Conservation (phyloP, 2,797 vertebrate genomes). For the Ctenosaura bakeri region DNA sequence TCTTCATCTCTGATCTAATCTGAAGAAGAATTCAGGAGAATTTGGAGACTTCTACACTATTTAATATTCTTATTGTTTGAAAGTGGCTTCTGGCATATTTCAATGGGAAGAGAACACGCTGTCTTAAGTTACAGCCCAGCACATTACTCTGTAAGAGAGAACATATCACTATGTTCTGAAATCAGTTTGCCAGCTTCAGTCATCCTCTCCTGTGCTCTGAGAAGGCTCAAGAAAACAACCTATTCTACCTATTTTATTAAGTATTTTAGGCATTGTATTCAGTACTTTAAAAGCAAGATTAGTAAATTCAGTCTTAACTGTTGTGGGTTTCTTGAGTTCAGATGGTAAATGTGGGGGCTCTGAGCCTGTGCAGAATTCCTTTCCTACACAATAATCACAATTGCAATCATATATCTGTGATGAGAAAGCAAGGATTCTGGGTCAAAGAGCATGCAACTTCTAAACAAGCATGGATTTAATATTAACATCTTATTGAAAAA, state of each 20-base stretch:
- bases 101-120: not conserved
- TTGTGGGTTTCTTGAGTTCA: too few relatives aligned
- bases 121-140: not conserved
- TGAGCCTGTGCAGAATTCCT: too few relatives aligned
- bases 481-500: too few relatives aligned
- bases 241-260: not conserved
- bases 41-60: not conserved
- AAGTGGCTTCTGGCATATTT: not conserved
- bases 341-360: too few relatives aligned
- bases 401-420: too few relatives aligned
- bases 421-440: too few relatives aligned
- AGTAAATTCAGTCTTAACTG: not conserved
- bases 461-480: too few relatives aligned
- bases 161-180: not conserved
- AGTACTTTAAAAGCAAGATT: not conserved
- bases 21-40: not conserved
- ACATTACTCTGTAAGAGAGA: not conserved
- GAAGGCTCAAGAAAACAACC: not conserved
- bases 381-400: too few relatives aligned
- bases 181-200: too few relatives aligned
- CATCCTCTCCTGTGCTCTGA: not conserved
- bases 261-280: not conserved
- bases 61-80: not conserved
- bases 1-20: too few relatives aligned
- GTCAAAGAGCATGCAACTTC: too few relatives aligned